Percentiles rank a stretch among this genome's conserved stretches.
phyloP scores from a whole-genome alignment of 2,113 vertebrate species.

The Tachuris rubrigastra region DNA sequence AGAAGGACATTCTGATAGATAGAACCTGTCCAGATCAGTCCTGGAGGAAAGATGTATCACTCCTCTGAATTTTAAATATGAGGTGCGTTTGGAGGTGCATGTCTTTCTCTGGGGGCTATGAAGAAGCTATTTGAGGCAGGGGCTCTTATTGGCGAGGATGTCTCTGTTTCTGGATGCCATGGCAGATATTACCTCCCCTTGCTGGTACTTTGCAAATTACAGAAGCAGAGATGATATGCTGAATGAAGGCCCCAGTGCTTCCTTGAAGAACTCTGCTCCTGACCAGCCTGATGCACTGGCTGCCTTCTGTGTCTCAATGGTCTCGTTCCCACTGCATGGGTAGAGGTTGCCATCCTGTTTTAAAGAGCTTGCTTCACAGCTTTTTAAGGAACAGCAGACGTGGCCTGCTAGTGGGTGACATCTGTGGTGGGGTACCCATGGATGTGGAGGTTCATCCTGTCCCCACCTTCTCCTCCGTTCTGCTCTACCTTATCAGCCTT shows the following conservation, averaged over 20 bases:
- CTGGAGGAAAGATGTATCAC: background rate
- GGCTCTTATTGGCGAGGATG: background rate
- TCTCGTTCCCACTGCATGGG: background rate
- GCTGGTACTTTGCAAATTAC: background rate
- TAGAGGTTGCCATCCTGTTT: background rate
- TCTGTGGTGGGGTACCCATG: background rate
- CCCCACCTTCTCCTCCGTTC: background rate
- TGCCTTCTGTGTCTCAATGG: background rate
- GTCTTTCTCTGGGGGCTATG: background rate
- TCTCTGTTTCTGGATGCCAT: background rate
- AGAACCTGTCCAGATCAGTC: background rate
- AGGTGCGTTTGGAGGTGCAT: background rate
- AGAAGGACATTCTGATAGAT: background rate
- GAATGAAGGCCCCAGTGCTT: background rate
- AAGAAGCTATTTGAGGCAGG: background rate
- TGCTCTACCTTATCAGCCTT: background rate
- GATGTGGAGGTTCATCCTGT: background rate
- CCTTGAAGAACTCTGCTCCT: background rate
- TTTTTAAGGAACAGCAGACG: background rate
- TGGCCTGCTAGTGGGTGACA: background rate
- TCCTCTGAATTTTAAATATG: background rate
- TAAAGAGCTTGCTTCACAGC: background rate
- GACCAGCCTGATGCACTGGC: background rate
- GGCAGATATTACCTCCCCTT: background rate
- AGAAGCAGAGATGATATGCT: fast-evolving